Evolutionary conservation across 2,888 invertebrate species (phyloP).

Genomic region (Oxystoma pomonae): DNA sequence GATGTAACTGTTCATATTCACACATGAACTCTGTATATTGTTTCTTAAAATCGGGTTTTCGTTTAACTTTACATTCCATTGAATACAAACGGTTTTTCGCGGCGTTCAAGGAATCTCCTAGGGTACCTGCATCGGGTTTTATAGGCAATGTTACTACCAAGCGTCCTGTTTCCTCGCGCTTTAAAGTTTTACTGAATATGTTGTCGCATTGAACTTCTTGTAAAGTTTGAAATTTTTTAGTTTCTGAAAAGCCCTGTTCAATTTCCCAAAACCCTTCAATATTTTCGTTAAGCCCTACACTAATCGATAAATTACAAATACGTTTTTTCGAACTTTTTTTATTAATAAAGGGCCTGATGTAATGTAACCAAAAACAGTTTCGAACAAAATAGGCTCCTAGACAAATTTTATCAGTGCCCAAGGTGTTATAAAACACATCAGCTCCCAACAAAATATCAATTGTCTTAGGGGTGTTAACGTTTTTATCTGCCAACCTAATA

Average conservation of each 20-base stretch:
- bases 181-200: constrained; percentile 4
- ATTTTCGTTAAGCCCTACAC: not conserved
- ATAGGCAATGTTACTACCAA: constrained; percentile 11
- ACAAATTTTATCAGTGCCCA: no score
- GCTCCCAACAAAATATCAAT: no score
- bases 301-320: constrained; percentile 9
- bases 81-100: constrained; percentile 11
- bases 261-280: constrained; percentile 14
- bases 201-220: constrained; percentile 13
- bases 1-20: constrained; percentile 8
- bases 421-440: no score
- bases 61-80: constrained; percentile 8
- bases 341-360: not conserved
- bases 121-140: not conserved
- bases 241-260: constrained; percentile 3
- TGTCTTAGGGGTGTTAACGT: no score
- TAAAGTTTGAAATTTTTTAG: not conserved
- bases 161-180: constrained; percentile 4
- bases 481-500: no score
- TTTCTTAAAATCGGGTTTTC: not conserved
- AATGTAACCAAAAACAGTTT: not conserved
- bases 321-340: not conserved
- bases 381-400: no score
- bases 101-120: constrained; percentile 9
- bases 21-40: no score